phyloP scores from a whole-genome alignment of 2,888 invertebrate genomes.

The Cheilosia pagana region DNA sequence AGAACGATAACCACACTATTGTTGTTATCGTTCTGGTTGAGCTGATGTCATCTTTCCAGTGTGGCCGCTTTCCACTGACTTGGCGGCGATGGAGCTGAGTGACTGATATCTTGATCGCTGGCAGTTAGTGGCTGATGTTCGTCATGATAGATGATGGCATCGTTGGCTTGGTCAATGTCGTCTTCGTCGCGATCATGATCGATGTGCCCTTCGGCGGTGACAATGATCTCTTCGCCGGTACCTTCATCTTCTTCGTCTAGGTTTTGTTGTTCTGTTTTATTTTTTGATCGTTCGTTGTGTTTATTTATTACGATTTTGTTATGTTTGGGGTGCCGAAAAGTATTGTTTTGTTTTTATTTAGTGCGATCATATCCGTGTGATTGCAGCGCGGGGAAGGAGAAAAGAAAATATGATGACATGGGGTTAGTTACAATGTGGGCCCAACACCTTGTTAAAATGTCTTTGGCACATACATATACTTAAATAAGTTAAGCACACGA shows the following conservation, averaged over 20 bases:
- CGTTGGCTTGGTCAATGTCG: conserved; percentile 81
- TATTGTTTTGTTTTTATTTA: no score
- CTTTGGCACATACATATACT: background rate
- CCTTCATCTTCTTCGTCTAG: conserved; percentile 77
- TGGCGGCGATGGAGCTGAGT: conserved; percentile 78
- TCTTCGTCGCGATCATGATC: conserved; percentile 77
- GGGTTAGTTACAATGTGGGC: conserved; percentile 78
- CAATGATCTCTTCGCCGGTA: conserved; percentile 79
- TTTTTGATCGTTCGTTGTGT: conserved; percentile 28
- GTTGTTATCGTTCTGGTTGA: conserved; percentile 82
- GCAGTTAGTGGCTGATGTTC: conserved; percentile 82
- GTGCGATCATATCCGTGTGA: conserved; percentile 34
- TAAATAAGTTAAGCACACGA: conserved; percentile 52
- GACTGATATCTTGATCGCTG: conserved; percentile 78
- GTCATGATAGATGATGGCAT: conserved; percentile 80
- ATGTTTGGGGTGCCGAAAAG: conserved; percentile 39
- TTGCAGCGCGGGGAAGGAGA: conserved; percentile 71
- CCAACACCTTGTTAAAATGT: conserved; percentile 76
- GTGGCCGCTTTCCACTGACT: conserved; percentile 74
- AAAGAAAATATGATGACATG: conserved; percentile 76
- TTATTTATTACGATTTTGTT: conserved; percentile 42
- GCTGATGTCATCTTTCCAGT: conserved; percentile 82
- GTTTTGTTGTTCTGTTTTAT: conserved; percentile 76
- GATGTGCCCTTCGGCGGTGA: conserved; percentile 80
- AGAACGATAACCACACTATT: conserved; percentile 83